Base-by-base conservation (phyloP, 1,140 invertebrate species). In the Mycetomoellerius zeteki region DNA sequence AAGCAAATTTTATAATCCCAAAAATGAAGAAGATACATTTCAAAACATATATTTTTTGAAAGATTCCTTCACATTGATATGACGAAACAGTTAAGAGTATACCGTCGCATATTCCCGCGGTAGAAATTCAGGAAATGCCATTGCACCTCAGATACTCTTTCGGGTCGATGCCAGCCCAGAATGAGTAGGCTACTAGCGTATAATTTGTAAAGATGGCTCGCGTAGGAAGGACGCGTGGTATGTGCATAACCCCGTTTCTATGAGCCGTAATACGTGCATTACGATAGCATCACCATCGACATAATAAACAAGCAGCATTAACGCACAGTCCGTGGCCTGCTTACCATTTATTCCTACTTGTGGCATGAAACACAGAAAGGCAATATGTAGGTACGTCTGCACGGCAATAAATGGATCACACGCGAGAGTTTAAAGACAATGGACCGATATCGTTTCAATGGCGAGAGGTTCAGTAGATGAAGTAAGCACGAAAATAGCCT, bases 341-440 rank as follows among this genome's bases (percentile, higher is more conserved):
- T 95, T 92, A 95, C 94, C 94, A 95, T 94, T 95, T 94, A 92
- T 95, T 95, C 94, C 95, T 95, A 91, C 87, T 89, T 72, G 93
- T 91, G 72, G 94, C 94, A 92, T 95, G 93, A 92, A 94, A 95
- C 92, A 94, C n/a, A 92, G 88, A 93, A 92, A 94, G 88, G 69
- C 52, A 65, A 58, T 73, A 90, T 77, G 76, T 88, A 78, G 75
- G 69, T 76, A 89, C n/a, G 88, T 71, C 60, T 81, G 77, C 69
- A 72, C 33, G n/a, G 60, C 47, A 81, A 69, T 88, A 84, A 91
- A 87, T 92, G 80, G 87, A 90, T 92, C 87, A 82, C 86, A 76
- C 71, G 82, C n/a, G 56, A 73, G 62, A 84, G 71, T 90, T 90
- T 77, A 86, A 88, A 88, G 81, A 88, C 89, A 91, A 91, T 91